Conservation (phyloP, 1,140 invertebrate genomes). For the Nebria ingens region DNA sequence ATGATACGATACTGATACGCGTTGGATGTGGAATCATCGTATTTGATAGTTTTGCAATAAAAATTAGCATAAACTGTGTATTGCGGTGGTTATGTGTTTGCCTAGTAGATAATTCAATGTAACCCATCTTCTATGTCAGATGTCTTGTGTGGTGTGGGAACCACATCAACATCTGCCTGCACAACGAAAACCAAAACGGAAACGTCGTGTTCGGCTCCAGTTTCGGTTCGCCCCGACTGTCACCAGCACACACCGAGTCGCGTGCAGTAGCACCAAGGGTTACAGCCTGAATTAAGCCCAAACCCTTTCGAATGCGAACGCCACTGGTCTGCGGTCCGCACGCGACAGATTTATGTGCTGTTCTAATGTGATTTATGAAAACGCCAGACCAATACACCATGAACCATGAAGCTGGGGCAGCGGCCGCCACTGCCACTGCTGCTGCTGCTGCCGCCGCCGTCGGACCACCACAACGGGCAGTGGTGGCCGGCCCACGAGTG, state of each 20-base stretch:
- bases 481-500: no score
- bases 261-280: not conserved
- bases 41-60: no score
- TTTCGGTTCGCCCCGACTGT: not conserved
- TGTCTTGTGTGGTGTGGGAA: not conserved
- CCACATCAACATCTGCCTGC: not conserved
- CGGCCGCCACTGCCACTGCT: slow-evolving; percentile 12
- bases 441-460: no score
- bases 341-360: slow-evolving; percentile 29
- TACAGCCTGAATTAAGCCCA: not conserved
- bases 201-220: not conserved
- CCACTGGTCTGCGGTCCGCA: slow-evolving; percentile 14
- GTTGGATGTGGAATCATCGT: no score
- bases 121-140: no score
- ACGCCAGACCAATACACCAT: slow-evolving; percentile 21
- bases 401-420: not conserved
- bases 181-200: no score
- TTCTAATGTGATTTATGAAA: slow-evolving; percentile 29
- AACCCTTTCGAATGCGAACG: not conserved
- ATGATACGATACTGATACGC: no score
- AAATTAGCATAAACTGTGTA: no score
- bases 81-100: no score
- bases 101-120: no score
- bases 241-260: not conserved
- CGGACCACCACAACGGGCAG: no score